Evolutionary conservation across 2,797 vertebrate genomes (phyloP).

Genomic region (Chanos chanos): DNA sequence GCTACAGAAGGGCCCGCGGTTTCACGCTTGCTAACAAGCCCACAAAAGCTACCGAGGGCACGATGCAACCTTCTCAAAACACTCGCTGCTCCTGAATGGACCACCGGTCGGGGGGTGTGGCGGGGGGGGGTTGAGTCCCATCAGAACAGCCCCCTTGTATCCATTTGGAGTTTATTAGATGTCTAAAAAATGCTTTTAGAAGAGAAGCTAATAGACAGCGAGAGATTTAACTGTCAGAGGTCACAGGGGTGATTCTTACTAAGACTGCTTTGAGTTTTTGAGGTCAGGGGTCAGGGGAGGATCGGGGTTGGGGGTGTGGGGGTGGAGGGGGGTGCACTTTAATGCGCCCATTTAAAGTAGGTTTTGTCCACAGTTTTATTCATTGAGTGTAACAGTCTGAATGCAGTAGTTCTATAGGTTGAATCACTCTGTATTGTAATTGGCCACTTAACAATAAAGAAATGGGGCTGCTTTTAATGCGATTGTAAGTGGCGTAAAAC

Average conservation of each 20-base stretch:
- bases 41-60: conserved; percentile 75
- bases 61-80: conserved; percentile 70
- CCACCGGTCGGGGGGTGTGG: no score
- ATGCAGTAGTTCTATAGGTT: conserved; percentile 21
- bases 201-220: conserved; percentile 74
- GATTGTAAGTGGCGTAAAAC: conserved; percentile 37
- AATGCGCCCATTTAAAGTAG: no score
- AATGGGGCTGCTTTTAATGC: conserved; percentile 32
- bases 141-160: conserved; percentile 61
- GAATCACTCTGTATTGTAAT: conserved; percentile 9
- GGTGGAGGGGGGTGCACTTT: no score
- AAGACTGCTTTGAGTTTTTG: no score
- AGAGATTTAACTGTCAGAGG: conserved; percentile 51
- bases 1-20: conserved; percentile 63
- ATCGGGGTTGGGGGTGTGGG: no score
- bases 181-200: conserved; percentile 64
- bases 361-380: conserved; percentile 44
- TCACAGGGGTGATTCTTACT: conserved; percentile 27
- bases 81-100: conserved; percentile 65
- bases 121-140: no score
- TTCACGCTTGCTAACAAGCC: conserved; percentile 81
- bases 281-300: conserved; percentile 62
- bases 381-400: conserved; percentile 44
- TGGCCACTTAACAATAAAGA: conserved; percentile 12
- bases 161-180: conserved; percentile 76